Evolutionary conservation across 2,797 vertebrate genomes (phyloP).

Genomic region (Oceanodroma leucorhoa): DNA sequence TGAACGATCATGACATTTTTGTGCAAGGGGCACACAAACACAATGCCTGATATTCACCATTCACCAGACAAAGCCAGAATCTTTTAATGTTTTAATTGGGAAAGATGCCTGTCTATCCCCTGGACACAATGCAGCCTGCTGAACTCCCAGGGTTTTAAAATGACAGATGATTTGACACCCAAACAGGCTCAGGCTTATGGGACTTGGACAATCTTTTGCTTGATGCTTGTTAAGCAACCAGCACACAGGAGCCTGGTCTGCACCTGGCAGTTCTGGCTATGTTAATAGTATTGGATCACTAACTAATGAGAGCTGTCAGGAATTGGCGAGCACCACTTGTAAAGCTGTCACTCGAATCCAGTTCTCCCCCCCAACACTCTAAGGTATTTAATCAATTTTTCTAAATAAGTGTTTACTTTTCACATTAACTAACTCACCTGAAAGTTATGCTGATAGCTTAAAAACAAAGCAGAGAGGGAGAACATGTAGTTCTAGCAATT

Average conservation of each 20-base stretch:
- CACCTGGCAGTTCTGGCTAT: neutral
- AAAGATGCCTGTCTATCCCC: neutral
- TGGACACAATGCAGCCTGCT: neutral
- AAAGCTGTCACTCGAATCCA: neutral
- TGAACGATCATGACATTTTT: neutral
- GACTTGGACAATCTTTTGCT: neutral
- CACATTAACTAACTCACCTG: neutral
- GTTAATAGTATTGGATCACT: neutral
- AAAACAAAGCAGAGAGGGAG: neutral
- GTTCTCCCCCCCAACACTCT: neutral
- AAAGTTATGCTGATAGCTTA: neutral
- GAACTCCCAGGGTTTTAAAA: neutral
- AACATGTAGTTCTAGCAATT: neutral
- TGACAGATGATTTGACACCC: neutral
- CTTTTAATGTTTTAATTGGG: neutral
- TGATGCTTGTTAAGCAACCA: neutral
- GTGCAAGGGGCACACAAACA: neutral
- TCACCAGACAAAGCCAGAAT: neutral
- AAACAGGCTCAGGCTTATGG: neutral
- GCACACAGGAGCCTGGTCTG: neutral
- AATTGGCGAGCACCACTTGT: neutral
- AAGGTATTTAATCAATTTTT: neutral
- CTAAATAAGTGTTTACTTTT: slow-evolving; percentile 2
- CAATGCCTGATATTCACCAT: neutral
- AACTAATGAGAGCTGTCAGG: neutral